A percentile compares a stretch with the other conserved stretches of the same genome.
phyloP scores from a whole-genome alignment of 2,888 invertebrate genomes.

The Eurytoma adleriae region DNA sequence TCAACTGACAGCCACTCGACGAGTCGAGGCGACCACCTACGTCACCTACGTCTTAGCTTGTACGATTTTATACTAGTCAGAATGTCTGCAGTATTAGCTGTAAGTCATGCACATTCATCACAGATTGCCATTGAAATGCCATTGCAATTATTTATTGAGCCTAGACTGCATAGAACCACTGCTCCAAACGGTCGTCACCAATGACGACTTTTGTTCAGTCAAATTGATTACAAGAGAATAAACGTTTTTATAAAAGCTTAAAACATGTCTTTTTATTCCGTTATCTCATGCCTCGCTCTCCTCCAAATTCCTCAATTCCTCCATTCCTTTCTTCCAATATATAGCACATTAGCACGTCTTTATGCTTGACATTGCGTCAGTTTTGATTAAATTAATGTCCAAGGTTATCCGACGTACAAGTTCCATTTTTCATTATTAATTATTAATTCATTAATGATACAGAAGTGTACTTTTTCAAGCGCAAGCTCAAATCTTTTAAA shows the following conservation, averaged over 20 bases:
- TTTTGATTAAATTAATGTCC: slow-evolving; percentile 30
- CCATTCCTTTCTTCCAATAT: slow-evolving; percentile 11
- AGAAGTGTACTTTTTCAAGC: background rate
- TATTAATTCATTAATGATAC: background rate
- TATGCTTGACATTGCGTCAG: slow-evolving; percentile 34
- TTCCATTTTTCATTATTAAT: slow-evolving; percentile 10
- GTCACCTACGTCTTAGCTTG: background rate
- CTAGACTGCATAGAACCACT: slow-evolving; percentile 16
- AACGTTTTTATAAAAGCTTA: slow-evolving; percentile 10
- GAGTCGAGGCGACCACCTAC: background rate
- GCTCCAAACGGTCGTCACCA: background rate
- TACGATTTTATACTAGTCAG: slow-evolving; percentile 34
- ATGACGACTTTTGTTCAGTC: background rate
- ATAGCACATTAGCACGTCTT: background rate
- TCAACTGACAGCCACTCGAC: too few species aligned
- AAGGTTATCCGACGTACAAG: slow-evolving; percentile 19
- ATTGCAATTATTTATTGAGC: slow-evolving; percentile 36
- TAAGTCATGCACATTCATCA: slow-evolving; percentile 8
- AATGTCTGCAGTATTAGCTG: slow-evolving; percentile 43
- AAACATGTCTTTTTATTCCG: slow-evolving; percentile 20
- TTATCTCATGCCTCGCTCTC: slow-evolving; percentile 4
- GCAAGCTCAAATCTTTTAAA: background rate
- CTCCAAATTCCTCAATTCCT: slow-evolving; percentile 28
- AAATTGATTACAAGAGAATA: too few species aligned
- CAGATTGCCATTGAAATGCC: slow-evolving; percentile 22